Base-by-base conservation (phyloP, 2,888 invertebrate species). In the Troides aeacus region DNA sequence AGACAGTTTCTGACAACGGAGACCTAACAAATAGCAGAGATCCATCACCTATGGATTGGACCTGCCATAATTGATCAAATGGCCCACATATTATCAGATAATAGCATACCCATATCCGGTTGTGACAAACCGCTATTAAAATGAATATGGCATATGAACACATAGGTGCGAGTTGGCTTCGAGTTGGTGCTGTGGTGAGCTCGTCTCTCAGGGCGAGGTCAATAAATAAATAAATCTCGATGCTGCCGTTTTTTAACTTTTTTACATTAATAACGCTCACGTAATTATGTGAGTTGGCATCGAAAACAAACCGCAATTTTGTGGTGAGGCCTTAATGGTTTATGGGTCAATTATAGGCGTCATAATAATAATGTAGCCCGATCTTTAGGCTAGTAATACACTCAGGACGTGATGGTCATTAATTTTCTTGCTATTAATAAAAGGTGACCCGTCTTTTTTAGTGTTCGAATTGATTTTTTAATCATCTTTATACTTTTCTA, bases 151-250 rank as follows among this genome's bases (percentile, higher is more conserved):
- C 39, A 39, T 7, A 39, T 10, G 39, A 39, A 39, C 39, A 39
- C 10, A 10, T 39, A 39, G 39, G 56, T 30, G 76, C 76, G 77
- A 79, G 6, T 76, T 66, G 68, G 50, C 18, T 50, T 78, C 80
- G 81, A 81, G 74, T 77, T 67, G 10, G 21, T 76, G 88, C 88
- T 85, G 69, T 70, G 71, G 66, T 10, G 39, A 7, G 39, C 10
- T 39, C 62, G 60, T 66, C 73, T 72, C 77, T 79, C 77, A 79
- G 77, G 74, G 72, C 76, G 79, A 84, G 87, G 87, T 88, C 87
- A 87, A 88, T 89, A 89, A 89, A 90, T 89, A 89, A 89, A 89
- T 89, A 89, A 90, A 89, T 89, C 87, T 86, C 80, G 73, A 79
- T 79, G 83, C 84, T 84, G 84, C 84, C 76, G 81, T 84, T 87